Evolutionary conservation across 2,797 vertebrate genomes (phyloP).

Genomic region (Borostomias antarcticus): DNA sequence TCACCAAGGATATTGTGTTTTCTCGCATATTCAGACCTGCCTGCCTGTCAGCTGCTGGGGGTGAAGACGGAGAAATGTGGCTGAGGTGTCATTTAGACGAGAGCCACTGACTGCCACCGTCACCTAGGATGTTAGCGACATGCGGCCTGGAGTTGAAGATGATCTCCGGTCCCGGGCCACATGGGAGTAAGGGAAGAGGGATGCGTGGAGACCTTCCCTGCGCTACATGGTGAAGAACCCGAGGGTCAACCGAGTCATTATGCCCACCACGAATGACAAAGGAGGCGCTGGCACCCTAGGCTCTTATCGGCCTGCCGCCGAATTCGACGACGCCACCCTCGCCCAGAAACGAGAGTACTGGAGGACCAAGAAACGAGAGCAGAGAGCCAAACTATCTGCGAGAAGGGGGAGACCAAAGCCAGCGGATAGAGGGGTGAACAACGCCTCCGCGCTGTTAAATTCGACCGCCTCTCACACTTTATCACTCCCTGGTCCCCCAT

Average conservation of each 20-base stretch:
- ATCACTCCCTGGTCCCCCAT: constrained; percentile 29
- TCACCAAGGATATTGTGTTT: too few species aligned
- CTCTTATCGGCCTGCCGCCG: constrained; percentile 68
- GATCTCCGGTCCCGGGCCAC: neutral
- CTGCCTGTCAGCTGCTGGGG: too few species aligned
- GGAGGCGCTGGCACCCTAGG: constrained; percentile 28
- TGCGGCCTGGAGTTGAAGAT: constrained; percentile 11
- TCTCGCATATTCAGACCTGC: constrained; percentile 43
- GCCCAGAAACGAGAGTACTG: constrained; percentile 81
- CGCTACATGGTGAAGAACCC: constrained; percentile 41
- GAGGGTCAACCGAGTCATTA: constrained; percentile 51
- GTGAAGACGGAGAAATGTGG: constrained; percentile 49
- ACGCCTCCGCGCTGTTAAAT: neutral
- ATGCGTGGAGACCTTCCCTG: constrained; percentile 23
- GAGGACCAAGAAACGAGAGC: constrained; percentile 81
- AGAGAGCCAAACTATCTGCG: constrained; percentile 72
- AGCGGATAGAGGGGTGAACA: constrained; percentile 2
- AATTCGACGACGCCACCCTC: constrained; percentile 73
- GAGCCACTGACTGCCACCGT: neutral
- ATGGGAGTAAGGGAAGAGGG: constrained; percentile 23
- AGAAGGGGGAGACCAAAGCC: constrained; percentile 31
- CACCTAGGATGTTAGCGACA: constrained; percentile 19
- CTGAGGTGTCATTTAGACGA: constrained; percentile 27
- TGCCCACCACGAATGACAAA: constrained; percentile 69
- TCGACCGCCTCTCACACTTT: constrained; percentile 23